These are phyloP conservation scores for Cricetomys ansorgei DNA, from an alignment of 2,113 vertebrate genomes.

Conservation along the genomic window DNA sequence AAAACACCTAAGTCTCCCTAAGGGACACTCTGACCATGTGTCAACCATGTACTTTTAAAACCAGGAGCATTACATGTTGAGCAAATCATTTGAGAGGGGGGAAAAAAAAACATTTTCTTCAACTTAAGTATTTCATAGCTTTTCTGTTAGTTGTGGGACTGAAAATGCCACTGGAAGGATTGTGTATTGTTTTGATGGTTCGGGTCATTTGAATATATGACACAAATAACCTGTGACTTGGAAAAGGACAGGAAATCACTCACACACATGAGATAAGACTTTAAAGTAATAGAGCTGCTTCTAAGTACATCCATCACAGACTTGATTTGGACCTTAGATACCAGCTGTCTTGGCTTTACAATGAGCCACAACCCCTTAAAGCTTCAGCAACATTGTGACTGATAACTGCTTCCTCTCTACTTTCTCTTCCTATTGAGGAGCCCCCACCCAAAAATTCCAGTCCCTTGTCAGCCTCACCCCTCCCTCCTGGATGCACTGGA, in stretches of 20 bases:
- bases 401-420: neutral
- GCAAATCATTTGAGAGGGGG: neutral
- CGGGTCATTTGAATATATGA: neutral
- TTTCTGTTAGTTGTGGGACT: neutral
- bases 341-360: neutral
- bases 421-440: neutral
- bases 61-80: neutral
- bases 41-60: slow-evolving; percentile 45
- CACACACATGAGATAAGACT: neutral
- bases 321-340: neutral
- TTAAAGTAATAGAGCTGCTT: neutral
- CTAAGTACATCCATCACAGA: neutral
- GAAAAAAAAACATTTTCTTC: neutral
- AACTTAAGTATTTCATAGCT: neutral
- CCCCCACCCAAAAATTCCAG: neutral
- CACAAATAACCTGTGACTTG: neutral
- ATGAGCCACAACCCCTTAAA: neutral
- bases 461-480: neutral
- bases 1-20: neutral
- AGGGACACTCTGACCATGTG: neutral
- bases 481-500: neutral
- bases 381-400: neutral
- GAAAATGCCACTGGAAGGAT: neutral
- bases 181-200: neutral
- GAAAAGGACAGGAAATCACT: slow-evolving; percentile 7